Base-by-base conservation (phyloP, 2,113 vertebrate species). In the Chunga burmeisteri region DNA sequence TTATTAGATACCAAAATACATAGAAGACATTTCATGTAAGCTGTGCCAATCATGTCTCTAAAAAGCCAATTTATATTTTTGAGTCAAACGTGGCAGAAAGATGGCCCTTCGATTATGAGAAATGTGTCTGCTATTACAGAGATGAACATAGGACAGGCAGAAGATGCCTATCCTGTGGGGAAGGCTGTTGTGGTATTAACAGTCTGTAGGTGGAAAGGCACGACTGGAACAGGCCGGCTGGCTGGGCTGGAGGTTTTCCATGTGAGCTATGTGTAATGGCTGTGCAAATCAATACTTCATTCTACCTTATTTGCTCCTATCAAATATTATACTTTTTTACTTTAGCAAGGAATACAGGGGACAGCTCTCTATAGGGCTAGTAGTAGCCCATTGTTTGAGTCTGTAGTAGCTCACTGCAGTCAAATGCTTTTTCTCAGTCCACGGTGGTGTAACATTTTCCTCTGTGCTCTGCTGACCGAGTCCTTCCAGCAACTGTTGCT, bases 361-460 rank as follows among this genome's bases (percentile, higher is more conserved):
- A 17, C 46, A 22, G 32, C 2, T 40, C 8, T 75, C 52, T 63
- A 4, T 2, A 30, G 6, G n/a, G 9, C 10, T 65, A 50, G 29
- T 13, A 42, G 42, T 14, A 79, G 21, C 30, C 18, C 19, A 8
- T 6, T 34, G 2, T 27, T 50, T 75, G 44, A 29, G 7, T 38
- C 7, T 52, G 18, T 36, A 58, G 36, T 7, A 61, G 8, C 3
- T 62, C 42, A 50, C 11, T 0, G 2, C 11, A 65, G 19, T 1
- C 22, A 40, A 81, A 67, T 0, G 0, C 4, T 34, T 50, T 78
- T 59, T 73, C 30, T 81, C 50, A 3, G 1, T 46, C 6, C 0
- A 0, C 2, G 3, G 11, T 32, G 26, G 23, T 49, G 18, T 42
- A 30, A 47, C 4, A 11, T 61, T 79, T 72, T 49, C n/a, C 47